Conservation (phyloP, 2,888 invertebrate genomes). For the Pterostichus niger region DNA sequence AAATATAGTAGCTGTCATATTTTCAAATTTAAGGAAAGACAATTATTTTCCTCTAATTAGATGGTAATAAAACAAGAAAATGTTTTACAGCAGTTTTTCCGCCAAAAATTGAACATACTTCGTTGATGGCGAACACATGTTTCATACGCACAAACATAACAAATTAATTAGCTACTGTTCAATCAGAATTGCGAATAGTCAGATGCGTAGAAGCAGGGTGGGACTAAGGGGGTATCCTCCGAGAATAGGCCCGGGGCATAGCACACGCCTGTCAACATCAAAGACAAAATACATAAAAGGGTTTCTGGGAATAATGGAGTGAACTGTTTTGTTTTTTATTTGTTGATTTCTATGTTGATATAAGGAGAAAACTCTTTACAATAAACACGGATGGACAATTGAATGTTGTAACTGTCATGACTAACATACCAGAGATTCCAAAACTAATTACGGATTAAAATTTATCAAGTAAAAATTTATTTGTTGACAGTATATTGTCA, state of each 20-base stretch:
- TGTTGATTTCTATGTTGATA: slow-evolving; percentile 23
- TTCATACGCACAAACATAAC: slow-evolving; percentile 48
- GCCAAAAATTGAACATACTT: background rate
- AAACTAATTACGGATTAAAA: no score
- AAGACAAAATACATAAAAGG: no score
- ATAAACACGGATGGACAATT: slow-evolving; percentile 26
- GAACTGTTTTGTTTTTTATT: slow-evolving; percentile 31
- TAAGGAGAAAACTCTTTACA: background rate
- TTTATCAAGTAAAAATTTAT: no score
- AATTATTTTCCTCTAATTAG: no score
- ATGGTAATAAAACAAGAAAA: no score
- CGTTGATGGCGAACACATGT: slow-evolving; percentile 38
- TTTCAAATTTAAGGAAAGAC: no score
- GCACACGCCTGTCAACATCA: background rate
- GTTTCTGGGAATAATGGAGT: no score
- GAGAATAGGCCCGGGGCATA: slow-evolving; percentile 10
- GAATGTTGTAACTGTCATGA: background rate
- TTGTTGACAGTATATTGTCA: no score
- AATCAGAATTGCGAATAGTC: slow-evolving; percentile 18
- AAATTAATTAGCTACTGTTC: slow-evolving; percentile 56
- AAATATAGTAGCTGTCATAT: no score
- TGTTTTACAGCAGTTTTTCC: no score
- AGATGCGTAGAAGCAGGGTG: background rate
- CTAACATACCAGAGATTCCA: no score
- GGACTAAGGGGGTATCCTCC: background rate